Evolutionary conservation across 2,113 vertebrate species (phyloP).

Genomic region (Chamaetylas fuelleborni): DNA sequence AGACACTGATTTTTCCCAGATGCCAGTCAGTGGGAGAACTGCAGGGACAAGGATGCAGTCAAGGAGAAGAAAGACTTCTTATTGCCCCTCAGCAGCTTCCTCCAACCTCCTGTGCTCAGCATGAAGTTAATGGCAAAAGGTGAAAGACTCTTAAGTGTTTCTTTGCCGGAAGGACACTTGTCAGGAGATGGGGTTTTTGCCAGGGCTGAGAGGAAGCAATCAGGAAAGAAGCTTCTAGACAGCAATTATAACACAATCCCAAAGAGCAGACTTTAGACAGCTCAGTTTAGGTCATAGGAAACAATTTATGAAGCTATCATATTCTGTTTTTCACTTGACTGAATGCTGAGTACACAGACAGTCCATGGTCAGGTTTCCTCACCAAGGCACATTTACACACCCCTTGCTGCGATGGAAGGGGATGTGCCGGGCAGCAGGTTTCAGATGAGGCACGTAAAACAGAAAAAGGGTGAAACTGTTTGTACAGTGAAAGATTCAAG

Average conservation of each 20-base stretch:
- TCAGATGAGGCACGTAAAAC: constrained; percentile 1
- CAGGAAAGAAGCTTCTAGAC: constrained; percentile 69
- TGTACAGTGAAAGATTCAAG: constrained; percentile 73
- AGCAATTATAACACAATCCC: constrained; percentile 62
- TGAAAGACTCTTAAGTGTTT: not conserved
- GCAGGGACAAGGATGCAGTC: not conserved
- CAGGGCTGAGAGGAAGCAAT: constrained; percentile 20
- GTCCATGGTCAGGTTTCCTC: constrained; percentile 71
- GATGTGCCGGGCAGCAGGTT: not conserved
- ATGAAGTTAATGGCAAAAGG: constrained; percentile 1
- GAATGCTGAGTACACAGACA: not conserved
- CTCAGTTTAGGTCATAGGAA: constrained; percentile 71
- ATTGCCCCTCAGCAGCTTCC: not conserved
- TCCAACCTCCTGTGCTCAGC: constrained; percentile 3
- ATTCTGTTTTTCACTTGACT: constrained; percentile 15
- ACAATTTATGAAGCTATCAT: constrained; percentile 48
- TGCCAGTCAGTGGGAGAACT: not conserved
- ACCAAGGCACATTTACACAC: not conserved
- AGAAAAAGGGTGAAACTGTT: constrained; percentile 48
- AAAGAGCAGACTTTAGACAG: constrained; percentile 67
- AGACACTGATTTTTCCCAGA: not conserved
- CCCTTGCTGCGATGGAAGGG: constrained; percentile 34
- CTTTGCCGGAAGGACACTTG: not conserved
- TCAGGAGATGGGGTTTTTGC: not conserved
- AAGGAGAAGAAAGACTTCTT: not conserved